Evolutionary conservation across 1,140 invertebrate genomes (phyloP).

Genomic region (Drosophila kanapiae): DNA sequence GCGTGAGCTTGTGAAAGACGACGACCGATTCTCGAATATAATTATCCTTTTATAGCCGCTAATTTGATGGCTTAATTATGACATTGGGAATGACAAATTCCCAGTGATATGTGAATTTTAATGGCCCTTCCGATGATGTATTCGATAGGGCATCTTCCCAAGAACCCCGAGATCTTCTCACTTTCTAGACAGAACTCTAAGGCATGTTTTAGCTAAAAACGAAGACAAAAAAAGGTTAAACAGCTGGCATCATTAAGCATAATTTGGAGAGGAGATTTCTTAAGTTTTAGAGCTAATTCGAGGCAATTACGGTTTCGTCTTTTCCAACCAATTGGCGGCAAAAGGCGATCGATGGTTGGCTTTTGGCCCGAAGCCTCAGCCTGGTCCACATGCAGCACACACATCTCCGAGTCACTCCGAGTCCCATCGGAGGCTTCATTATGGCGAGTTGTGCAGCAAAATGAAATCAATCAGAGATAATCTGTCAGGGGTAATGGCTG

Average conservation of each 20-base stretch:
- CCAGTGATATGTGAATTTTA: conserved; percentile 40
- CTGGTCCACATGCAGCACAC: conserved; percentile 40
- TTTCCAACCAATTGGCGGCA: conserved; percentile 76
- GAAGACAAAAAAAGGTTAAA: conserved; percentile 26
- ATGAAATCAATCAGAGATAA: conserved; percentile 84
- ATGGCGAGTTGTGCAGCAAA: conserved; percentile 70
- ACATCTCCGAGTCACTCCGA: conserved; percentile 8
- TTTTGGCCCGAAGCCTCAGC: conserved; percentile 68
- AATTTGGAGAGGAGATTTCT: conserved; percentile 77
- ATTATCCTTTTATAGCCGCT: conserved; percentile 39
- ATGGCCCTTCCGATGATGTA: conserved; percentile 10
- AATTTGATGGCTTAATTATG: conserved; percentile 49
- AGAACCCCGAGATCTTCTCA: conserved; percentile 22
- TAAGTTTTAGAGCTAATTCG: conserved; percentile 74
- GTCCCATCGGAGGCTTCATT: conserved; percentile 66
- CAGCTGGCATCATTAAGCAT: conserved; percentile 70
- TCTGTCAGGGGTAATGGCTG: conserved; percentile 80
- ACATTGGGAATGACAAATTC: conserved; percentile 37
- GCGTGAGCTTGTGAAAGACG: conserved; percentile 7
- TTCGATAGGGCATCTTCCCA: neutral
- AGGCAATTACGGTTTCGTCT: conserved; percentile 74
- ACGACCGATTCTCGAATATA: conserved; percentile 16
- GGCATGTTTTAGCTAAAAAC: conserved; percentile 14
- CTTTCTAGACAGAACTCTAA: conserved; percentile 47
- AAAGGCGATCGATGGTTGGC: conserved; percentile 49